phyloP scores from a whole-genome alignment of 1,140 invertebrate genomes.

The Phocides pigmalion region DNA sequence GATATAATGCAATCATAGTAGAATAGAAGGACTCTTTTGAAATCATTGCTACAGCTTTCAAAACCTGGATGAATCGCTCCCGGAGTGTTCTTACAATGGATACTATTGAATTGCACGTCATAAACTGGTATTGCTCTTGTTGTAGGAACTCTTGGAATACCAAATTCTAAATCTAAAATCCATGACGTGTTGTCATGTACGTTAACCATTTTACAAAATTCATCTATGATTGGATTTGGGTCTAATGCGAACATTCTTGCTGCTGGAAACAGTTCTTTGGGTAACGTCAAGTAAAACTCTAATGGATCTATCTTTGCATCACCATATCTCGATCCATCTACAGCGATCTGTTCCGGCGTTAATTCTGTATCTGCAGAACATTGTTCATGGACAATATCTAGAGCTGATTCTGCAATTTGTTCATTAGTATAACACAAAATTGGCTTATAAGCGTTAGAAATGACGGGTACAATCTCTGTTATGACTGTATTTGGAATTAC shows the following conservation, averaged over 20 bases:
- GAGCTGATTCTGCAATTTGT: neutral
- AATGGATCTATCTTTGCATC: constrained; percentile 40
- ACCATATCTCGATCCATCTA: constrained; percentile 6
- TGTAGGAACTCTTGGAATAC: constrained; percentile 48
- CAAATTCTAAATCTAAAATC: constrained; percentile 69
- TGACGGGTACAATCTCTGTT: constrained; percentile 22
- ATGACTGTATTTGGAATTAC: constrained; percentile 27
- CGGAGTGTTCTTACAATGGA: constrained; percentile 58
- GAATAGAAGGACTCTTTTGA: constrained; percentile 51
- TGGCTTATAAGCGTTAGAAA: constrained; percentile 20
- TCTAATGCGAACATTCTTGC: constrained; percentile 50
- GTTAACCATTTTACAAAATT: constrained; percentile 58
- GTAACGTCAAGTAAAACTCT: constrained; percentile 56
- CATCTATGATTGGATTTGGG: constrained; percentile 68
- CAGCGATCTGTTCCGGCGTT: neutral
- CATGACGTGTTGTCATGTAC: constrained; percentile 49
- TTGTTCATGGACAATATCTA: constrained; percentile 7
- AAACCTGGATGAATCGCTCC: constrained; percentile 61
- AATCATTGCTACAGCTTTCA: constrained; percentile 53
- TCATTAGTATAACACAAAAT: constrained; percentile 20
- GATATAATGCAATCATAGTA: constrained; percentile 62
- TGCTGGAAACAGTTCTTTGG: constrained; percentile 58
- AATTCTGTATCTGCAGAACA: constrained; percentile 13
- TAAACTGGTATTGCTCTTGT: constrained; percentile 56
- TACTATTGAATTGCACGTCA: constrained; percentile 58